Evolutionary conservation across 2,888 invertebrate genomes (phyloP), one percentile per base, ranked within the genome.

Genomic region (Tuberolachnus salignus): DNA sequence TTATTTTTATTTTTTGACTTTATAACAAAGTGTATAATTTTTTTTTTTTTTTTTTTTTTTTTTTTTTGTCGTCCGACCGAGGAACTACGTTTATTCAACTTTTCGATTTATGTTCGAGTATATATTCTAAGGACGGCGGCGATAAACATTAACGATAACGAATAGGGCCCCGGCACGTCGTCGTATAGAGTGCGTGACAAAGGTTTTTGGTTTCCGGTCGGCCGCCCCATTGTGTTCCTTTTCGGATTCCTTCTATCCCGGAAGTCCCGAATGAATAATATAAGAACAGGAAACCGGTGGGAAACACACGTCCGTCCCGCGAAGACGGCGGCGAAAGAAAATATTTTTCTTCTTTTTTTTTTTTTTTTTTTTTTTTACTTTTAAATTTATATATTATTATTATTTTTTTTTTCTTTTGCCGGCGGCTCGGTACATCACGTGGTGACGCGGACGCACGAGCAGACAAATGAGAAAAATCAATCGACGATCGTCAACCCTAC

Each of bases 171-270:
- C 10, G 21, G 11, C 21, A 21, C 19, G 21, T 2, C 11, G 51
- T 19, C 51, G 34, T 53, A 53, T 34, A 34, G 34, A 34, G 34
- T 53, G 67, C 49, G 51, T 34, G 51, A 71, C 46, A 59, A 49
- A 46, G 51, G 19, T 51, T 34, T 51, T 51, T 21, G 51, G 21
- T 63, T 63, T 63, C 51, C 61, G 34, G 34, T 14, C 26, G 14
- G 19, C 1, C 23, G 34, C 34, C 16, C n/a, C 34, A 61, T 59
- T 72, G 72, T 72, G 72, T 72, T 34, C 34, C 57, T 34, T 34
- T 34, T 61, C 46, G 61, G 21, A 72, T 61, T 61, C 10, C 19
- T 49, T 26, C 57, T 10, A 14, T 34, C 13, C 34, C 72, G 72
- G 72, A 72, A 59, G 49, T 23, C 49, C 26, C 11, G 51, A n/a